phyloP scores from a whole-genome alignment of 2,888 invertebrate genomes.

The Chorisops tibialis region DNA sequence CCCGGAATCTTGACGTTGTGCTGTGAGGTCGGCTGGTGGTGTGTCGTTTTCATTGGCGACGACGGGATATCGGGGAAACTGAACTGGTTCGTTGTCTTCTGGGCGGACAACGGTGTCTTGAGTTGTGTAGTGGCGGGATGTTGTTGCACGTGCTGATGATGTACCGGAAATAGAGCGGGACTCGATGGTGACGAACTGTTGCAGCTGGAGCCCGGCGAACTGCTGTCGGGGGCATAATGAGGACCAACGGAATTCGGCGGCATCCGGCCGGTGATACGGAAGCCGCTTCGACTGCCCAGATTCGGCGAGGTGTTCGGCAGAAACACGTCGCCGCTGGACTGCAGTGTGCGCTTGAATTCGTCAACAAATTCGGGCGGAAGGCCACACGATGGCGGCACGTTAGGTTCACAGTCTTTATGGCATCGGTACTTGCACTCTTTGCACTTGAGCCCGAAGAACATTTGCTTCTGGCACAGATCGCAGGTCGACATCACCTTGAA shows the following conservation, averaged over 20 bases:
- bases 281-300: conserved; percentile 40
- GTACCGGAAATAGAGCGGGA: conserved; percentile 65
- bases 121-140: conserved; percentile 13
- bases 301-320: conserved; percentile 48
- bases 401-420: conserved; percentile 77
- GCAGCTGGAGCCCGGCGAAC: conserved; percentile 92
- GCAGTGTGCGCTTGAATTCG: conserved; percentile 73
- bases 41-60: conserved; percentile 36
- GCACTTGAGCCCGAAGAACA: conserved; percentile 84
- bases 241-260: conserved; percentile 36
- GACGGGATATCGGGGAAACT: conserved; percentile 51
- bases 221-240: conserved; percentile 69
- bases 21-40: conserved; percentile 25
- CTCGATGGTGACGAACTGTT: conserved; percentile 96
- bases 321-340: conserved; percentile 56
- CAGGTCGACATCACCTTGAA: conserved; percentile 87
- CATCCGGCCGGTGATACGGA: conserved; percentile 32
- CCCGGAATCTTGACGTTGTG: conserved; percentile 16
- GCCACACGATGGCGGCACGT: conserved; percentile 90
- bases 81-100: conserved; percentile 50
- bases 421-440: conserved; percentile 88
- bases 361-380: conserved; percentile 81
- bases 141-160: conserved; percentile 52
- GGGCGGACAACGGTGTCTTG: conserved; percentile 45
- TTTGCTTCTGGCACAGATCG: conserved; percentile 84